Evolutionary conservation across 2,797 vertebrate species (phyloP), one percentile per base, ranked within the genome.

Genomic region (Gymnopithys bicolor): DNA sequence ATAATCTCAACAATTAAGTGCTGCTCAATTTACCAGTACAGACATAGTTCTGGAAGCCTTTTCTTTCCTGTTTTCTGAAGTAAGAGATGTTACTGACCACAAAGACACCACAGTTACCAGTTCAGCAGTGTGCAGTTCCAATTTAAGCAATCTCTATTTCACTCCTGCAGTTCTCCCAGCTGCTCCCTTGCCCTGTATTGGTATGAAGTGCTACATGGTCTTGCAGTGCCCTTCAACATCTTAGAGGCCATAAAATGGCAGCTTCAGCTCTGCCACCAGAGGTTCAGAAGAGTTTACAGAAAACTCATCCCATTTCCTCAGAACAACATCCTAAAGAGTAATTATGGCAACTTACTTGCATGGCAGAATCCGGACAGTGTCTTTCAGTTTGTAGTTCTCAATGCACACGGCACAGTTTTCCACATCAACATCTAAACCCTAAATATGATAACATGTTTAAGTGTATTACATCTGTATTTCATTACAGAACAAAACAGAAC

Each of bases 341-440:
- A 56, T 22, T 33, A 67, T 2, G 13, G 63, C 62, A 69, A 97
- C 98, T 93, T 98, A 98, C 98, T 98, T 98, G 98, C 98, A 98
- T 46, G 98, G 98, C 76, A 98, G 97, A 96, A 98, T 98, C 94
- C 98, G 97, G 84, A 98, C 97, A 79, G 98, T 94, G 94, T 98
- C 98, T 94, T 97, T 98, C 89, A 97, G 96, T 97, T 98, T 98
- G 91, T 98, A 98, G 87, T 98, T 98, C 96, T 98, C 98, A 95
- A 98, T 98, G 89, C 98, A 98, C 84, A 98, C 98, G 79, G 98
- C 98, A 97, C 98, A 98, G 70, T 98, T 98, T 93, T 98, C 98
- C 83, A 97, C 96, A 92, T 98, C 97, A 67, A 98, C 89, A 89
- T 98, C 98, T 59, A 98, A 96, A 89, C 97, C 98, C 98, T 98